These are phyloP conservation scores for Pissodes strobi DNA, from an alignment of 1,140 invertebrate genomes.

Conservation along the genomic window DNA sequence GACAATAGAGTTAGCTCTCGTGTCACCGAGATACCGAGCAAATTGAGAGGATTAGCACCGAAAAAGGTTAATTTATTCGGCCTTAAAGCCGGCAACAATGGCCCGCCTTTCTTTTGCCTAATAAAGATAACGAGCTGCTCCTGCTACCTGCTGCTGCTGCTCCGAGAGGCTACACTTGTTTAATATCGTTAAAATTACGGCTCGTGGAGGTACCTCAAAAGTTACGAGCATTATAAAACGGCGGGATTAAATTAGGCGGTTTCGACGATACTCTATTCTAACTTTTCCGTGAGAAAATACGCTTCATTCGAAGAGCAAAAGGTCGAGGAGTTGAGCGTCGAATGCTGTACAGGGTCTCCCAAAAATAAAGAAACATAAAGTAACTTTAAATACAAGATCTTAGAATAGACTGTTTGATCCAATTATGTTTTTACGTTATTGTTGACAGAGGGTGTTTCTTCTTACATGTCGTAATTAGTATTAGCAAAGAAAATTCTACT, in stretches of 20 bases:
- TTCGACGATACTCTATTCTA: slow-evolving; percentile 14
- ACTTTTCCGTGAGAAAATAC: too few species aligned
- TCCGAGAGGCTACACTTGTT: slow-evolving; percentile 26
- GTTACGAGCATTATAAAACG: slow-evolving; percentile 27
- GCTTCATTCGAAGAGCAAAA: too few species aligned
- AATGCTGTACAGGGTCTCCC: too few species aligned
- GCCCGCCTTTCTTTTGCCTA: slow-evolving; percentile 30
- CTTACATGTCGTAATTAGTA: too few species aligned
- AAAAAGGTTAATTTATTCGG: slow-evolving; percentile 10
- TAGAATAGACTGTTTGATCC: too few species aligned
- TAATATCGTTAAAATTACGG: slow-evolving; percentile 40
- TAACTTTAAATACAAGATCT: too few species aligned
- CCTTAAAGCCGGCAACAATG: slow-evolving; percentile 30
- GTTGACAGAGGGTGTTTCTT: too few species aligned
- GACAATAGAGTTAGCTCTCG: too few species aligned
- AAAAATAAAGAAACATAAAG: too few species aligned
- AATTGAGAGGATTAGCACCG: slow-evolving; percentile 1
- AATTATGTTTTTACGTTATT: too few species aligned
- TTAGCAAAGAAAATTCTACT: too few species aligned
- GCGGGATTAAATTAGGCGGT: slow-evolving; percentile 29
- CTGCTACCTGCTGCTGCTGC: slow-evolving; percentile 27
- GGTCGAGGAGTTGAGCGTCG: too few species aligned
- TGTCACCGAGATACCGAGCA: slow-evolving; percentile 7
- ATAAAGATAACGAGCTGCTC: slow-evolving; percentile 43
- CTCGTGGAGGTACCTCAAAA: slow-evolving; percentile 36